A percentile compares a stretch with the other conserved stretches of the same genome.
These are phyloP conservation scores for Meteorus cinctellus DNA, from an alignment of 2,888 invertebrate genomes.

Conservation along the genomic window DNA sequence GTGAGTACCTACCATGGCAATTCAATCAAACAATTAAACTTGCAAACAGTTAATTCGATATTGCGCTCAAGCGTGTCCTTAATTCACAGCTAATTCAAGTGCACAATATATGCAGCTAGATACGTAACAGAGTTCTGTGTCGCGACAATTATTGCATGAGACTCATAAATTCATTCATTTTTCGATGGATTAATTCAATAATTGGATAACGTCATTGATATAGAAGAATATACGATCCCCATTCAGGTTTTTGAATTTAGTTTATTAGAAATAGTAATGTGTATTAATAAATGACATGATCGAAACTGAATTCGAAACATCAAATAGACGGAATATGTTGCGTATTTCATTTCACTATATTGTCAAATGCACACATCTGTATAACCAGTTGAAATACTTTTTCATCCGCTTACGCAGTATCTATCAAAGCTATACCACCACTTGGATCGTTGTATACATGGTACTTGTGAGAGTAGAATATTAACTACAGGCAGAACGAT, in stretches of 20 bases:
- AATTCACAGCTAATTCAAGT: constrained; percentile 43
- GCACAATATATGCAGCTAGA: constrained; percentile 23
- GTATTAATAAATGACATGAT: not conserved
- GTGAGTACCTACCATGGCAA: constrained; percentile 38
- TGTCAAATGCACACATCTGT: not conserved
- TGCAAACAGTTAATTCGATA: constrained; percentile 49
- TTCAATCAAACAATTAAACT: constrained; percentile 52
- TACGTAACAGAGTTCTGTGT: not conserved
- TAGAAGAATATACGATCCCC: too few relatives aligned
- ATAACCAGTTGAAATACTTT: not conserved
- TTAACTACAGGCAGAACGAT: constrained; percentile 30
- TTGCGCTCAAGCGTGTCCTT: constrained; percentile 38
- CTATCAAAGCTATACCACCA: not conserved
- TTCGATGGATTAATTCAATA: too few relatives aligned
- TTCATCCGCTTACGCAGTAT: not conserved
- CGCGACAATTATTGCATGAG: not conserved
- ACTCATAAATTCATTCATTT: not conserved
- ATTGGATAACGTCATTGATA: too few relatives aligned
- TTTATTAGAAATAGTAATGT: too few relatives aligned
- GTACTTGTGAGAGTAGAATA: constrained; percentile 10
- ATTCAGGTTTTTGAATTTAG: too few relatives aligned
- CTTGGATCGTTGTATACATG: constrained; percentile 22
- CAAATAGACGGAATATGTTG: not conserved
- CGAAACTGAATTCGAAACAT: not conserved
- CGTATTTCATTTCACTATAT: not conserved